Evolutionary conservation across 2,113 vertebrate species (phyloP), one percentile per base, ranked within the genome.

Genomic region (Scopus umbretta): DNA sequence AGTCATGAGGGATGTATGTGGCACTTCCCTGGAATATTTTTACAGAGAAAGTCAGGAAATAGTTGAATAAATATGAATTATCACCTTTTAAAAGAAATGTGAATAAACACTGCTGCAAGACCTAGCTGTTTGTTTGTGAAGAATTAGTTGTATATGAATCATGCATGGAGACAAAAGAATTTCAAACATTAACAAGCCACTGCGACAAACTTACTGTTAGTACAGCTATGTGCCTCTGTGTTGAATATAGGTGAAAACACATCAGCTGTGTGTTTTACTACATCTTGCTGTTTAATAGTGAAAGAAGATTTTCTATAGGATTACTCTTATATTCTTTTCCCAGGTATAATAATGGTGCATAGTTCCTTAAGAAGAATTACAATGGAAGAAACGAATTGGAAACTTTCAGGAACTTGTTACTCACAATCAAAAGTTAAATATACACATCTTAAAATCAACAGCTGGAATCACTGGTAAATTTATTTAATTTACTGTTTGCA

Each of bases 171-270:
- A 34, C 4, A 59, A n/a, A 73, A 84, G 11, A 59, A 38, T 45
- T 86, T 72, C 7, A 53, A 1, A 45, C 62, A 9, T 45, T 65
- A 91, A 20, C 16, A 47, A 42, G 20, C 66, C 9, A 27, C 26
- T 67, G 23, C 3, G 15, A 63, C 14, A 74, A 80, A 32, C 9
- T 30, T 58, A 19, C 26, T 71, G 16, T 6, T 68, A 10, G 5
- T 34, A 29, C 4, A 55, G 18, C 11, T 76, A 22, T 0, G 0
- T 32, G 12, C 2, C 3, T 74, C 22, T 58, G 13, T 72, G 43
- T 56, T 8, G 30, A 74, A 67, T 55, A 52, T 6, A 63, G 9
- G 7, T 80, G 30, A 90, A 92, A 88, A 76, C 43, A 61, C 4
- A n/a, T 59, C 16, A 53, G 11, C 11, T 49, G 26, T 27, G 12